phyloP scores from a whole-genome alignment of 2,888 invertebrate genomes.

The Mechanitis mazaeus region DNA sequence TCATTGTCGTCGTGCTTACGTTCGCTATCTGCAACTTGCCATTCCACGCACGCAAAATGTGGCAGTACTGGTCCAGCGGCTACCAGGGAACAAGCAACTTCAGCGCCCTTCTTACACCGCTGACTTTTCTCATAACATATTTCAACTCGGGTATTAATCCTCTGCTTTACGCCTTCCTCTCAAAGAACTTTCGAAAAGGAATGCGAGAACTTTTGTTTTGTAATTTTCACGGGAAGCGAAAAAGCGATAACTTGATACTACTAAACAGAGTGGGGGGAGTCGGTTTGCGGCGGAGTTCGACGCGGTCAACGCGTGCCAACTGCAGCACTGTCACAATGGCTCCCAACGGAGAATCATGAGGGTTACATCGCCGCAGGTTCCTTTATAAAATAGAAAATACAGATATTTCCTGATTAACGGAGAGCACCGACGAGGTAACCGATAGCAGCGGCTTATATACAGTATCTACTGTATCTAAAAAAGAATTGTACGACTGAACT shows the following conservation, averaged over 20 bases:
- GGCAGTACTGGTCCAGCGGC: slow-evolving; percentile 87
- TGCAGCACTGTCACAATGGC: slow-evolving; percentile 75
- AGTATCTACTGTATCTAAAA: slow-evolving; percentile 60
- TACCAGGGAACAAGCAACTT: slow-evolving; percentile 85
- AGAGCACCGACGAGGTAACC: slow-evolving; percentile 69
- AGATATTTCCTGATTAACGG: slow-evolving; percentile 73
- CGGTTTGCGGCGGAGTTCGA: slow-evolving; percentile 66
- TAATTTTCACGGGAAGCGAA: slow-evolving; percentile 58
- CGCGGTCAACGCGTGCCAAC: slow-evolving; percentile 72
- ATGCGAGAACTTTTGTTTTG: slow-evolving; percentile 88
- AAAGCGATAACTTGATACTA: slow-evolving; percentile 62
- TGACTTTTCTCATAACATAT: slow-evolving; percentile 91
- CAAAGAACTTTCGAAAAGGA: slow-evolving; percentile 87
- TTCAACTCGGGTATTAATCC: slow-evolving; percentile 95
- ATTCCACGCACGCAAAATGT: slow-evolving; percentile 91
- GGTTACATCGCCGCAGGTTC: slow-evolving; percentile 60
- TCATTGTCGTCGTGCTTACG: slow-evolving; percentile 90
- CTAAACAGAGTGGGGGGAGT: slow-evolving; percentile 65
- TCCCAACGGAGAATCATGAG: slow-evolving; percentile 72
- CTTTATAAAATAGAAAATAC: slow-evolving; percentile 62
- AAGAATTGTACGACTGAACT: slow-evolving; percentile 41
- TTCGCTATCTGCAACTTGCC: slow-evolving; percentile 94
- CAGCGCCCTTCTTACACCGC: slow-evolving; percentile 86
- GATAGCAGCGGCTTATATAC: slow-evolving; percentile 67
- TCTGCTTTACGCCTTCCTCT: slow-evolving; percentile 90